Percentiles rank a stretch among this genome's conserved stretches.
phyloP scores from a whole-genome alignment of 2,888 invertebrate species.

The Eumacrocentrus americanus region DNA sequence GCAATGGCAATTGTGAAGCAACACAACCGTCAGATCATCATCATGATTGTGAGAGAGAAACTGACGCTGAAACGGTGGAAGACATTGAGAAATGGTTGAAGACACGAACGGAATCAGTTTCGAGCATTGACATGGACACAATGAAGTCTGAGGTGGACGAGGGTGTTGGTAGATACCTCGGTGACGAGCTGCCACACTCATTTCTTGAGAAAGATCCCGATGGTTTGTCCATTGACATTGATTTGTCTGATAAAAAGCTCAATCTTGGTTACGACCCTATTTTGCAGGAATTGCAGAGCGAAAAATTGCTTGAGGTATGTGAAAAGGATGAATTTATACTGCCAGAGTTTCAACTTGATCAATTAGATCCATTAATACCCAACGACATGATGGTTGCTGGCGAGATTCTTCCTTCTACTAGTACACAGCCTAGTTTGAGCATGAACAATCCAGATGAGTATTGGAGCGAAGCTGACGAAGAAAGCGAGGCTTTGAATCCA shows the following conservation, averaged over 20 bases:
- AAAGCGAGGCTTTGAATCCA: neutral
- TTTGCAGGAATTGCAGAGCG: constrained; percentile 47
- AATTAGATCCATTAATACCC: constrained; percentile 50
- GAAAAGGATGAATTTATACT: constrained; percentile 52
- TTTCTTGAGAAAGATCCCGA: constrained; percentile 51
- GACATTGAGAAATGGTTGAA: constrained; percentile 58
- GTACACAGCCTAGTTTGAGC: constrained; percentile 31
- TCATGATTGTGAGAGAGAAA: constrained; percentile 5
- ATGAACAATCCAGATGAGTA: constrained; percentile 14
- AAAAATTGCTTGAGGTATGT: constrained; percentile 48
- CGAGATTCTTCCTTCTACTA: constrained; percentile 51
- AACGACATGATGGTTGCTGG: constrained; percentile 54
- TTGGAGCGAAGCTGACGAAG: neutral
- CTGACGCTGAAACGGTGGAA: constrained; percentile 40
- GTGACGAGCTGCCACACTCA: constrained; percentile 47
- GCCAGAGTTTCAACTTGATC: constrained; percentile 53
- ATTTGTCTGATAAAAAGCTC: constrained; percentile 49
- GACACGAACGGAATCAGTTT: constrained; percentile 49
- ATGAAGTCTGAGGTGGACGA: constrained; percentile 46
- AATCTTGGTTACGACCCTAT: constrained; percentile 50
- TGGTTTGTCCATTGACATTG: constrained; percentile 47
- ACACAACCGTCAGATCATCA: no score
- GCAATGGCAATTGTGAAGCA: neutral
- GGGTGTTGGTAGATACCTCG: constrained; percentile 50
- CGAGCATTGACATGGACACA: constrained; percentile 51